A percentile compares a stretch with the other conserved stretches of the same genome.
Evolutionary conservation across 2,113 vertebrate species (phyloP).

Genomic region (Chaetodon auriga): DNA sequence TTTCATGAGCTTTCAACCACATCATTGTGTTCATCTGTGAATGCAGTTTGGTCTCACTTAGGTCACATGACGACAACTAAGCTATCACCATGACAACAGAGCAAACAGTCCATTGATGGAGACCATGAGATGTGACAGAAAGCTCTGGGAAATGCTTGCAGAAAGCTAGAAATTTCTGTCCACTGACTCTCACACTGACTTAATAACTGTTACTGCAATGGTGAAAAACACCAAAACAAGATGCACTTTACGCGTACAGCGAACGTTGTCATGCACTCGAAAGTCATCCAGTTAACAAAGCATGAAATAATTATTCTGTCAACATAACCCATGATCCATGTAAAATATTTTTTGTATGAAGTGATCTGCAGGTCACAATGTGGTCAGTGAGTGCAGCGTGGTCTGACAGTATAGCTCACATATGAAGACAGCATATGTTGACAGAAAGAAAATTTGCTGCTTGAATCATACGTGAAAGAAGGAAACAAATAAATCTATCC

Average conservation of each 20-base stretch:
- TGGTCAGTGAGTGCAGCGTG: constrained; percentile 29
- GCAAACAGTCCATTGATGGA: background rate
- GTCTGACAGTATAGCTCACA: constrained; percentile 12
- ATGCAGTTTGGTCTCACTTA: background rate
- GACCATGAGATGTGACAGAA: background rate
- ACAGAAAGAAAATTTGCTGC: constrained; percentile 47
- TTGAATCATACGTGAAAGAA: constrained; percentile 38
- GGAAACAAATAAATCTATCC: constrained; percentile 61
- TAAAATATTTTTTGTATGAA: constrained; percentile 37
- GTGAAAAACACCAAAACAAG: constrained; percentile 12
- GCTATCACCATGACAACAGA: background rate
- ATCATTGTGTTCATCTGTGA: background rate
- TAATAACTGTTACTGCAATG: too few species aligned
- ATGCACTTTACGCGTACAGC: background rate
- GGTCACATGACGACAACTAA: background rate
- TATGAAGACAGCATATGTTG: constrained; percentile 31
- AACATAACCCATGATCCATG: constrained; percentile 48
- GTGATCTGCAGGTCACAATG: constrained; percentile 17
- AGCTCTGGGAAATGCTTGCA: background rate
- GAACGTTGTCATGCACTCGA: background rate
- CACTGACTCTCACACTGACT: too few species aligned
- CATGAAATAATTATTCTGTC: constrained; percentile 46
- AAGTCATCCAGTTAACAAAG: constrained; percentile 29
- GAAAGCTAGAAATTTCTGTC: too few species aligned
- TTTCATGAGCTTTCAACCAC: background rate